A percentile compares a stretch with the other conserved stretches of the same genome.
Conservation (phyloP, 2,797 vertebrate species). For the Petrocephalus sullivani region DNA sequence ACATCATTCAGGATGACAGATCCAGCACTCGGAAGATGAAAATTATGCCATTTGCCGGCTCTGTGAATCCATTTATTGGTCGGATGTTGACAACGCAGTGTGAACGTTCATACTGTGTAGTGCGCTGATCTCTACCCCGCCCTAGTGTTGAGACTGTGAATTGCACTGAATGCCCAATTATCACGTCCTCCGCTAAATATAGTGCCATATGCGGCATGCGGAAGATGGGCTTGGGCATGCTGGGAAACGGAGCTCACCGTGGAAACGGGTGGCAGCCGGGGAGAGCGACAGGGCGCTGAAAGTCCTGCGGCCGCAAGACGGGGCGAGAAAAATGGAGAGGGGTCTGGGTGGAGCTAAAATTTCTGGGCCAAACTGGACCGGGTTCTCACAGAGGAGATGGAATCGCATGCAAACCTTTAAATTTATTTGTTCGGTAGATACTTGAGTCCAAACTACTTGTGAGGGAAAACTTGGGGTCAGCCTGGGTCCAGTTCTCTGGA, state of each 20-base stretch:
- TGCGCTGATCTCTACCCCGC: background rate
- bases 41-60: background rate
- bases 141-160: background rate
- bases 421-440: background rate
- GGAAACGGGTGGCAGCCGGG: background rate
- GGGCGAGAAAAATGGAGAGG: background rate
- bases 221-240: background rate
- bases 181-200: background rate
- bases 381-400: background rate
- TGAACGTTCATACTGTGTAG: background rate
- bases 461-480: background rate
- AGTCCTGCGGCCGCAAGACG: background rate
- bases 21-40: background rate
- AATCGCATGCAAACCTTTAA: background rate
- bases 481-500: background rate
- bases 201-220: background rate
- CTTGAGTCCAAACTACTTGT: background rate
- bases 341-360: background rate
- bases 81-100: background rate
- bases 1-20: background rate
- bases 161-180: background rate
- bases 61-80: background rate
- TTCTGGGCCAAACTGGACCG: background rate
- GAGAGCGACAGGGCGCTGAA: background rate
- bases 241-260: background rate